A percentile compares a stretch with the other conserved stretches of the same genome.
phyloP scores from a whole-genome alignment of 2,888 invertebrate genomes.

The Mystacides longicornis region DNA sequence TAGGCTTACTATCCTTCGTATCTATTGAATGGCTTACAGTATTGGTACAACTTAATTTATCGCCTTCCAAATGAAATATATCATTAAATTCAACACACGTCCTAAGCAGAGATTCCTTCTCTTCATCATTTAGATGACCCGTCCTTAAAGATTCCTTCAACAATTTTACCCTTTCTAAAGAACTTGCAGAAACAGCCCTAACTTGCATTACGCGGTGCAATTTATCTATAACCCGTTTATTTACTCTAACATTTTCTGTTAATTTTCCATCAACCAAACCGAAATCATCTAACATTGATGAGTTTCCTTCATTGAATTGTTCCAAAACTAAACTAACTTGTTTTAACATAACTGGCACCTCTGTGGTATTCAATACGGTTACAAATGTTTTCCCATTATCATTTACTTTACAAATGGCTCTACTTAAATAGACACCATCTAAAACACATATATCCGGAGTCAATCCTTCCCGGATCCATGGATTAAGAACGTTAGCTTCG shows the following conservation, averaged over 20 bases:
- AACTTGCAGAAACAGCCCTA: too few species aligned
- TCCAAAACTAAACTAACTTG: not conserved
- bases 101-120: constrained; percentile 26
- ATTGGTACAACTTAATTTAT: constrained; percentile 27
- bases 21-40: constrained; percentile 27
- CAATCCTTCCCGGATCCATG: not conserved
- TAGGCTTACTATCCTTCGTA: constrained; percentile 24
- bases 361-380: not conserved
- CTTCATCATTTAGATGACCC: constrained; percentile 28
- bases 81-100: constrained; percentile 22
- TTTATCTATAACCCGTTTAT: not conserved
- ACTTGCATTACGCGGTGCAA: too few species aligned
- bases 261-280: too few species aligned
- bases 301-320: not conserved
- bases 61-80: constrained; percentile 28
- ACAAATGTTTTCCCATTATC: not conserved
- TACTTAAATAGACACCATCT: not conserved
- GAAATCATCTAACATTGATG: not conserved
- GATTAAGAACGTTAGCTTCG: not conserved
- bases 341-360: not conserved
- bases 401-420: not conserved
- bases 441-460: not conserved
- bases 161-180: not conserved
- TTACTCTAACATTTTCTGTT: too few species aligned
- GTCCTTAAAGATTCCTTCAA: not conserved